These are phyloP conservation scores for Steinernema scapterisci DNA, from an alignment of 2,888 invertebrate genomes.

Conservation along the genomic window DNA sequence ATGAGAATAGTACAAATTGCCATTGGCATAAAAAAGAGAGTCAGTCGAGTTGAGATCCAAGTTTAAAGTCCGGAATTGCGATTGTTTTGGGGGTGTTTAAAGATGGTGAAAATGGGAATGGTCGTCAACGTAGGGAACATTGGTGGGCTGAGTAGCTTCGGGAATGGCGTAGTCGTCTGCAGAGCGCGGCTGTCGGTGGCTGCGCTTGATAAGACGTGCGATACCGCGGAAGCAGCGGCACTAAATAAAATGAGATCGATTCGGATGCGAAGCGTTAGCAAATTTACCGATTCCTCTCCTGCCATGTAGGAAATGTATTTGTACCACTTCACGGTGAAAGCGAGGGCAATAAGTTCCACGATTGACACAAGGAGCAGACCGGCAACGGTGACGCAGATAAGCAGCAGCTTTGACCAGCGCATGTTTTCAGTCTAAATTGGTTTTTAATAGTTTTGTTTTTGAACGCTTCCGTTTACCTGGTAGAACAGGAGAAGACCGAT, in stretches of 20 bases:
- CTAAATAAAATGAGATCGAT: slow-evolving; percentile 31
- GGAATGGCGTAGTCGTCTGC: slow-evolving; percentile 54
- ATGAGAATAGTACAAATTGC: not conserved
- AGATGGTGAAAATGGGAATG: slow-evolving; percentile 60
- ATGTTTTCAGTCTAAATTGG: slow-evolving; percentile 28
- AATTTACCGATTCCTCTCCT: slow-evolving; percentile 48
- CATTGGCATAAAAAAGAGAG: not conserved
- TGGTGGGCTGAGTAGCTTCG: slow-evolving; percentile 48
- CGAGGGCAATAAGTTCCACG: slow-evolving; percentile 47
- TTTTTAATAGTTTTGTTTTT: too few species aligned
- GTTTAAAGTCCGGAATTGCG: not conserved
- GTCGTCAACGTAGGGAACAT: slow-evolving; percentile 57
- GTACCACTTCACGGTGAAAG: slow-evolving; percentile 55
- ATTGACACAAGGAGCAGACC: slow-evolving; percentile 49
- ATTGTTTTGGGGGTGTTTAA: slow-evolving; percentile 35
- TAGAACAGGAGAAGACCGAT: slow-evolving; percentile 54
- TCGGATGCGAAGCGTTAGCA: not conserved
- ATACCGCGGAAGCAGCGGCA: slow-evolving; percentile 38
- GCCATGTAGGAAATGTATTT: slow-evolving; percentile 63
- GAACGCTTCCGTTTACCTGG: slow-evolving; percentile 48
- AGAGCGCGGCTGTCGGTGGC: slow-evolving; percentile 28
- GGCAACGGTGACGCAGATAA: slow-evolving; percentile 54
- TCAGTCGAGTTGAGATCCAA: not conserved
- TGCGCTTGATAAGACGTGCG: slow-evolving; percentile 42
- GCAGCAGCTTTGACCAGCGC: slow-evolving; percentile 48